Evolutionary conservation across 1,140 invertebrate species (phyloP), one percentile per base, ranked within the genome.

Genomic region (Bombus waltoni): DNA sequence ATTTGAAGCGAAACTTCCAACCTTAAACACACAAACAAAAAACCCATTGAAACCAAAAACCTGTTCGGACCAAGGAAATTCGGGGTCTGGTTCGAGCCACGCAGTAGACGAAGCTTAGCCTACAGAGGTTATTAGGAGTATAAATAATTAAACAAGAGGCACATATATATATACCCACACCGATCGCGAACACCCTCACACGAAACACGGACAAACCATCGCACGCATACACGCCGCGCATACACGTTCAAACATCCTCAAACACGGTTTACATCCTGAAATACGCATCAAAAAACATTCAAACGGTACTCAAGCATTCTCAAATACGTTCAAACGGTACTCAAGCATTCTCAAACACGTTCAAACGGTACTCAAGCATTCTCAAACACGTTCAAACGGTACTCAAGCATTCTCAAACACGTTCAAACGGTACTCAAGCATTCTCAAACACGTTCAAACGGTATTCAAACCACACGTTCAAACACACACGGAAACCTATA

Each of bases 21-120:
- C 47, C 38, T 47, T 47, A 71, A 59, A 68, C 35, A 8, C 65
- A 15, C 15, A 35, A 57, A n/a, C 35, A 42, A 75, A 38, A 47
- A 72, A 35, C 9, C 47, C 13, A 28, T n/a, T 38, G 35, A 77
- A 75, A 40, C 3, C 0, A 28, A 40, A 70, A 78, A 79, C 40
- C 68, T 82, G 81, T 84, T 87, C 79, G 87, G 86, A 89, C 88
- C 88, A 90, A 87, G 73, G 86, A 81, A 91, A 92, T 81, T 90
- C 90, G 88, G 90, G 88, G 92, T 90, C 87, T 89, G 89, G 73
- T 92, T 91, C 87, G 86, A 88, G 88, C 92, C 90, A 92, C 90
- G 87, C 90, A 92, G 78, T 92, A 89, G 86, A 91, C 81, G 85
- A 91, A 91, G 90, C 90, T 91, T 93, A 93, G 92, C 88, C 89